These are phyloP conservation scores for Cydia amplana DNA, from an alignment of 1,140 invertebrate genomes.

Conservation along the genomic window DNA sequence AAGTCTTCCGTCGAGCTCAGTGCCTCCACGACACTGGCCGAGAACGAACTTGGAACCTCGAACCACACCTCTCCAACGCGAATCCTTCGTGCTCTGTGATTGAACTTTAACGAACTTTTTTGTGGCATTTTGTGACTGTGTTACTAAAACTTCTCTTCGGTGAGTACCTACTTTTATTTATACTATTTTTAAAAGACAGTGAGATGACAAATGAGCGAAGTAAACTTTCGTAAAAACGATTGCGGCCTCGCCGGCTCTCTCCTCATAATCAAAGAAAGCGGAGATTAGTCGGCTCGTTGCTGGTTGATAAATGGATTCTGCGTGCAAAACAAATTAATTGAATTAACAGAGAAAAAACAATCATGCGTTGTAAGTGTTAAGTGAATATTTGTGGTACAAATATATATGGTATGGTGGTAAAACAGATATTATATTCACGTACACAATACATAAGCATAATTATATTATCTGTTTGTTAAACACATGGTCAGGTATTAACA, in stretches of 20 bases:
- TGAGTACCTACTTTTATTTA: constrained; percentile 51
- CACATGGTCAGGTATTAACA: too few relatives aligned
- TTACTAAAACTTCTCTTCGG: constrained; percentile 46
- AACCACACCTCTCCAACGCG: constrained; percentile 46
- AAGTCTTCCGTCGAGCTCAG: constrained; percentile 69
- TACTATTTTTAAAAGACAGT: background rate
- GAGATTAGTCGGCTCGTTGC: constrained; percentile 30
- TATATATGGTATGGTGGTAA: too few relatives aligned
- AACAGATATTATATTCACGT: background rate
- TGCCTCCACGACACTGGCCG: constrained; percentile 68
- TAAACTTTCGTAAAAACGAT: constrained; percentile 30
- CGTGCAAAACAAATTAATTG: constrained; percentile 35
- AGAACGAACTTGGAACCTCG: constrained; percentile 68
- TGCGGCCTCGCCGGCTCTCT: constrained; percentile 32
- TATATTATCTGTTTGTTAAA: too few relatives aligned
- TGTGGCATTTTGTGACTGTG: constrained; percentile 60
- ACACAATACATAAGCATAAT: background rate
- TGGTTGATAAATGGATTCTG: constrained; percentile 39
- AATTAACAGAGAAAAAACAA: constrained; percentile 21
- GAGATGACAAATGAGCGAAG: constrained; percentile 13
- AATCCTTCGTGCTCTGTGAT: constrained; percentile 56
- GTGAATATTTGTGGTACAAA: background rate
- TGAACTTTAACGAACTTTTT: constrained; percentile 48
- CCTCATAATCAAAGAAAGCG: constrained; percentile 37
- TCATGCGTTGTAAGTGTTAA: background rate